Base-by-base conservation (phyloP, 2,888 invertebrate genomes). In the Arge pagana region DNA sequence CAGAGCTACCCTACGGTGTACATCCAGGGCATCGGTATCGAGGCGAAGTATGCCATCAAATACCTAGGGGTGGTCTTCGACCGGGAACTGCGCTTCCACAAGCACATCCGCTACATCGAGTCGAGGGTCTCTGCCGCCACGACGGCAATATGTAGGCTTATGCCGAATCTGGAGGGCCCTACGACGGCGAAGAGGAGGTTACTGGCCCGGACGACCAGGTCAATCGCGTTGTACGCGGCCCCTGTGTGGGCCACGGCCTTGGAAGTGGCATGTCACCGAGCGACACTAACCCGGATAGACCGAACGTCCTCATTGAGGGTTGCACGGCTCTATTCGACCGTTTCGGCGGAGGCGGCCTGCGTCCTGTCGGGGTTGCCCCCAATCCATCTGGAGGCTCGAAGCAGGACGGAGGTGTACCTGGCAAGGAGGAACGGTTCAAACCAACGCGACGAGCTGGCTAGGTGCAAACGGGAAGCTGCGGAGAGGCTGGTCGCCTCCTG, bases 331-430 rank as follows among this genome's bases (percentile, higher is more conserved):
- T 57, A 51, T 16, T 52, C 52, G 11, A 60, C 60, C 2, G 54
- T 58, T 1, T 58, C 58, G 5, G 50, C 55, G 6, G 54, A 56
- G n/a, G 56, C 58, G n/a, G 53, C 43, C 16, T 21, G 42, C 18
- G 53, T 56, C 10, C 54, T 54, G 8, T 54, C 52, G 11, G 59
- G 54, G 16, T 52, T 49, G 31, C 6, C 52, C 4, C 56, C 57
- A 5, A 35, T 55, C 4, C 35, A 56, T 3, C 24, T 61, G 3
- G 28, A 57, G 8, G 55, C n/a, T n/a, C n/a, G n/a, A n/a, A n/a
- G n/a, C n/a, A n/a, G n/a, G n/a, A n/a, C n/a, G n/a, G n/a, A n/a
- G n/a, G n/a, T n/a, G n/a, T n/a, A n/a, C n/a, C n/a, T n/a, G n/a
- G n/a, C n/a, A n/a, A n/a, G n/a, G n/a, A n/a, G n/a, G n/a, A n/a